Conservation (phyloP, 2,888 invertebrate species). For the Apotomis turbidana region DNA sequence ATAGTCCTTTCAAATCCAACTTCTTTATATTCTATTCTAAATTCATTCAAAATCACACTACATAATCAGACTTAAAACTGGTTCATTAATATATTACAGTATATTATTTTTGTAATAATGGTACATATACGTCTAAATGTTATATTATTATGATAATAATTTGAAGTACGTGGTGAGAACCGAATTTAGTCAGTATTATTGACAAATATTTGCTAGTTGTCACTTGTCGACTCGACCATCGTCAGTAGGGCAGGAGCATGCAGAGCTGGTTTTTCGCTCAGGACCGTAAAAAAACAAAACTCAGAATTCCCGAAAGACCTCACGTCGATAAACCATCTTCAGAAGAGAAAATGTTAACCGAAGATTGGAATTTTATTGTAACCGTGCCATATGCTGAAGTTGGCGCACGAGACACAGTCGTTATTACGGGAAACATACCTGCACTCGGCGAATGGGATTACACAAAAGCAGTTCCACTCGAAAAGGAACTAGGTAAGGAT, state of each 20-base stretch:
- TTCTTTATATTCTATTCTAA: too few species aligned
- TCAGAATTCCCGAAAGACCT: constrained; percentile 63
- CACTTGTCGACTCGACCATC: constrained; percentile 20
- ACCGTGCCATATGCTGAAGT: constrained; percentile 75
- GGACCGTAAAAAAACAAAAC: constrained; percentile 70
- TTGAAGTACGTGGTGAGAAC: too few species aligned
- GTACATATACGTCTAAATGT: neutral
- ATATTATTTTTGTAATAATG: constrained; percentile 1
- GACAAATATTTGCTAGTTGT: neutral
- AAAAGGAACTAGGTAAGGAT: constrained; percentile 70
- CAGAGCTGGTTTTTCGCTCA: constrained; percentile 87
- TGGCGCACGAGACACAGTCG: constrained; percentile 85
- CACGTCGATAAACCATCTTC: constrained; percentile 54
- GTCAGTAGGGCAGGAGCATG: constrained; percentile 63
- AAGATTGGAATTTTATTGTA: constrained; percentile 75
- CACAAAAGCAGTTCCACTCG: constrained; percentile 83
- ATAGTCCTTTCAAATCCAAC: too few species aligned
- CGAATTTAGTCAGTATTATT: too few species aligned
- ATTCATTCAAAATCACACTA: neutral
- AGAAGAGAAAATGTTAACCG: constrained; percentile 56
- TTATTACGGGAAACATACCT: constrained; percentile 87
- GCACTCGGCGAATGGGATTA: constrained; percentile 89
- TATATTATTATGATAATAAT: too few species aligned
- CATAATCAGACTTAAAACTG: neutral
- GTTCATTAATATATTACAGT: neutral